Evolutionary conservation across 1,140 invertebrate genomes (phyloP).

Genomic region (Hylaeus volcanicus): DNA sequence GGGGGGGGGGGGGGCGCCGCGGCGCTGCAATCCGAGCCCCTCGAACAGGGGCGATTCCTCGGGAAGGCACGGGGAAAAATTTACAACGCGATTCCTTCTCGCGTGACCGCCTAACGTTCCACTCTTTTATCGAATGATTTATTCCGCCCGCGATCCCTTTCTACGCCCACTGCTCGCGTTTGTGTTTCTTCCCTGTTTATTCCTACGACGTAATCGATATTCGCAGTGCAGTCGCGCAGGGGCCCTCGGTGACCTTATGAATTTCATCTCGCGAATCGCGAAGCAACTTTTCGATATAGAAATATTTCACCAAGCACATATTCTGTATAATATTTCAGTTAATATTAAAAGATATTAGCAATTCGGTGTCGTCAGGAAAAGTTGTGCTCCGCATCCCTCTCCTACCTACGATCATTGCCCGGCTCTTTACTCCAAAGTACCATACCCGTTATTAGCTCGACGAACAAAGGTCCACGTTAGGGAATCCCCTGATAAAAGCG

Average conservation of each 20-base stretch:
- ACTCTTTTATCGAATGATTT: slow-evolving; percentile 27
- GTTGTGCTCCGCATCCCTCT: too few species aligned
- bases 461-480: background rate
- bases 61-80: background rate
- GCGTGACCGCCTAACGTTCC: slow-evolving; percentile 31
- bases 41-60: background rate
- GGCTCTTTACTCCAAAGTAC: too few species aligned
- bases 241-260: too few species aligned
- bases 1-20: background rate
- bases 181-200: slow-evolving; percentile 16
- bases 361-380: too few species aligned
- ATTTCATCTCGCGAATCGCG: too few species aligned
- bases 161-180: background rate
- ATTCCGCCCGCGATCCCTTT: background rate
- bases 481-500: background rate
- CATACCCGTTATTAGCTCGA: too few species aligned
- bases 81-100: slow-evolving; percentile 13
- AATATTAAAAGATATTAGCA: too few species aligned
- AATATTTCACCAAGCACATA: too few species aligned
- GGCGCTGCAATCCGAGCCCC: background rate
- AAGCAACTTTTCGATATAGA: too few species aligned
- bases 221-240: slow-evolving; percentile 24
- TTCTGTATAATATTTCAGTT: too few species aligned
- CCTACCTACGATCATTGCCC: too few species aligned
- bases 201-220: slow-evolving; percentile 26